These are phyloP conservation scores for Osmoderma eremita DNA, from an alignment of 2,888 invertebrate genomes.

Conservation along the genomic window DNA sequence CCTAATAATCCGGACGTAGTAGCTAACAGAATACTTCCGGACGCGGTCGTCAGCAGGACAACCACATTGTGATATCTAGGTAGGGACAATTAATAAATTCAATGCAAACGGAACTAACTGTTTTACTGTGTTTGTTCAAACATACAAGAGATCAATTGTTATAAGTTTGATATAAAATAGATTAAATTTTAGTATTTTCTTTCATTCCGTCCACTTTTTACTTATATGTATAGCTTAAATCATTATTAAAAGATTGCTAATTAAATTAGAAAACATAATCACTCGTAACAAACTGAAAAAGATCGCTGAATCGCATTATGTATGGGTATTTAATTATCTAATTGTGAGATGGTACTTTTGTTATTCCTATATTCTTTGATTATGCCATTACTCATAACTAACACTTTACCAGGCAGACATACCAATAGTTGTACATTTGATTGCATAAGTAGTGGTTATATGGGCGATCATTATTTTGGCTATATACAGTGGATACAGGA, in stretches of 20 bases:
- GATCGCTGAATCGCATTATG: too few species aligned
- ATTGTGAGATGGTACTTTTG: too few species aligned
- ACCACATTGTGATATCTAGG: conserved; percentile 63
- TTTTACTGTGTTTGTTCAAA: conserved; percentile 24
- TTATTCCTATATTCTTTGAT: too few species aligned
- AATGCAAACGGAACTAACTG: conserved; percentile 35
- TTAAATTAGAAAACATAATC: conserved; percentile 4
- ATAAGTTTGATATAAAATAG: conserved; percentile 20
- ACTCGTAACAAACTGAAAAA: too few species aligned
- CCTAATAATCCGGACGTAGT: conserved; percentile 63
- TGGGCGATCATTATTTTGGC: too few species aligned
- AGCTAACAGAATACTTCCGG: conserved; percentile 57
- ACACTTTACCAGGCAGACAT: too few species aligned
- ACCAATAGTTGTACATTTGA: too few species aligned
- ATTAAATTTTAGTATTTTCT: conserved; percentile 27
- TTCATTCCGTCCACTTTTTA: conserved; percentile 39
- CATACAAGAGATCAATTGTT: conserved; percentile 20
- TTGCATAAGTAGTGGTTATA: too few species aligned
- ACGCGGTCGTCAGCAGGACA: conserved; percentile 61
- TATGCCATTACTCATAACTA: too few species aligned
- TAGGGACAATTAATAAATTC: conserved; percentile 41
- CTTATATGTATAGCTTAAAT: conserved; percentile 1
- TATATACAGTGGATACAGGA: too few species aligned
- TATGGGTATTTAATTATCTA: too few species aligned
- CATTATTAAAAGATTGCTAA: neutral